A percentile compares a stretch with the other conserved stretches of the same genome.
Evolutionary conservation across 2,113 vertebrate species (phyloP).

Genomic region (Cololabis saira): DNA sequence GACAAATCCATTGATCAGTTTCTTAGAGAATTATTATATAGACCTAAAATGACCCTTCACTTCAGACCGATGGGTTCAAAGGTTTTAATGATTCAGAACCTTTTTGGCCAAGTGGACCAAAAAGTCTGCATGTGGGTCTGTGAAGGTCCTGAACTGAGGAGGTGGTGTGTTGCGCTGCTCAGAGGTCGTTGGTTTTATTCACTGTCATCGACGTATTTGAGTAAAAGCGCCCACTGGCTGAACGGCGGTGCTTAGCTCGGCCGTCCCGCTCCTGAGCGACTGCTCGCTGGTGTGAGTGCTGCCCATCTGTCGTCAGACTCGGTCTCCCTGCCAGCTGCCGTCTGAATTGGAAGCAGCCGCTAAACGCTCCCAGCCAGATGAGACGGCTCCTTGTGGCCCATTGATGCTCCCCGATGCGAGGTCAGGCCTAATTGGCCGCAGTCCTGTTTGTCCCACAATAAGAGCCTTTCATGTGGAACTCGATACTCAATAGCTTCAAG

Average conservation of each 20-base stretch:
- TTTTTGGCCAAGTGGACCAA: too few relatives aligned
- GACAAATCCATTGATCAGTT: too few relatives aligned
- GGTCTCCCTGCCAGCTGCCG: conserved; percentile 51
- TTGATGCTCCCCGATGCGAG: conserved; percentile 49
- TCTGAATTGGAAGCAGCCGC: conserved; percentile 17
- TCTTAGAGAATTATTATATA: too few relatives aligned
- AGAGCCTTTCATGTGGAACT: conserved; percentile 33
- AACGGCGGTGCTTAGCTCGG: background rate
- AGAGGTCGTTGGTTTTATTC: background rate
- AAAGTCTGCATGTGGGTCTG: too few relatives aligned
- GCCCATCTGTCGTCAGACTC: conserved; percentile 46
- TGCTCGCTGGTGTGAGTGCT: conserved; percentile 21
- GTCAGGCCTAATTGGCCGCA: conserved; percentile 50
- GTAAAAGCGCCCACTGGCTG: background rate
- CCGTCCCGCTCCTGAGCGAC: background rate
- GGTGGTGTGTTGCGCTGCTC: background rate
- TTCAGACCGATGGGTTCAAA: too few relatives aligned
- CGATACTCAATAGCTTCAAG: conserved; percentile 28
- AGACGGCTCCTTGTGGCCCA: conserved; percentile 49
- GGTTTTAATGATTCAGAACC: too few relatives aligned
- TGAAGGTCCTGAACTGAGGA: too few relatives aligned
- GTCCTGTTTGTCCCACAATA: conserved; percentile 44
- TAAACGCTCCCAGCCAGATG: conserved; percentile 30
- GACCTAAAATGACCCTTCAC: too few relatives aligned
- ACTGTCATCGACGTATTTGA: conserved; percentile 9